Base-by-base conservation (phyloP, 2,888 invertebrate genomes). In the Criorhina ranunculi region DNA sequence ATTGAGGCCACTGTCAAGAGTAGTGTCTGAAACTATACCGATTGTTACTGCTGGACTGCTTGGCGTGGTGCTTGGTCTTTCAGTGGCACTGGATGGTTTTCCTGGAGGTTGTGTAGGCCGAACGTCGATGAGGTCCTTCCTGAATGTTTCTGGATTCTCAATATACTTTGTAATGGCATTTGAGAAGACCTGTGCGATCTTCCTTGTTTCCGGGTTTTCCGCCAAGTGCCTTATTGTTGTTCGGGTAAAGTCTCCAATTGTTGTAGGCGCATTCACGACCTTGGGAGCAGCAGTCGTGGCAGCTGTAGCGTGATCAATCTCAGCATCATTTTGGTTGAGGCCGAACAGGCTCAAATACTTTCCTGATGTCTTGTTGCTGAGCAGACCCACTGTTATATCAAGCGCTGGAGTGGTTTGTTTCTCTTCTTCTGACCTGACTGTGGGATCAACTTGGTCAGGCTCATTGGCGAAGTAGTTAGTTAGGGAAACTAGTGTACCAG, bases 151-250 rank as follows among this genome's bases (percentile, higher is more conserved):
- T 0, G 97, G 97, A 90, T 97, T 95, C 90, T 96, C 95, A 4
- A 97, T 92, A 87, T 97, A 97, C 0, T 96, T 96, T 0, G 96
- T 95, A 12, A 97, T 91, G 0, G 96, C 97, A 88, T 96, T 95
- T 0, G 96, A 96, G 88, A 97, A 97, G 3, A 97, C 96, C 91
- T 96, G 95, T 0, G 97, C 97, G 4, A 97, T 91, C 90, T 96
- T 96, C 64, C 96, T 93, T 0, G 96, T 94, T 91, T 95, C 93
- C n/a, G 95, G 93, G 85, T 91, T 89, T 87, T 89, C 90, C 3
- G 89, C 92, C 88, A 90, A 90, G 67, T 91, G 93, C 35, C 94
- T 93, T 5, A 95, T 90, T 0, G 95, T 94, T 19, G 88, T 94
- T 93, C 88, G 95, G 93, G 91, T 96, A 94, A 79, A 72, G 6